Evolutionary conservation across 2,113 vertebrate genomes (phyloP).

Genomic region (Euleptes europaea): DNA sequence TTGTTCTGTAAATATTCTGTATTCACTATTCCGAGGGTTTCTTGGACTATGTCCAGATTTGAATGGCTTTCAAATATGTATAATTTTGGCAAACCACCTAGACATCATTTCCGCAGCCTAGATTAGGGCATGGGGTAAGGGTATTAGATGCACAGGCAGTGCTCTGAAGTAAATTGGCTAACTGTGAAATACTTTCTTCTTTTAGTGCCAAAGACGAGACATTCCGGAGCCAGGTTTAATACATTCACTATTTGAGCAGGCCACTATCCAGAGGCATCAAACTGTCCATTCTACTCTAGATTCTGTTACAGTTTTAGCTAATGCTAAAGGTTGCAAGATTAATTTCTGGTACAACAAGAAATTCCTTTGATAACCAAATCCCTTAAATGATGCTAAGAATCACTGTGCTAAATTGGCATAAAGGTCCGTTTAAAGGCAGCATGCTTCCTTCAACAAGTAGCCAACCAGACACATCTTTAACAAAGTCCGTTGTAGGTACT

Average conservation of each 20-base stretch:
- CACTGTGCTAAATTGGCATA: background rate
- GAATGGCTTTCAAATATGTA: conserved; percentile 30
- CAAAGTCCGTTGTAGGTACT: too few relatives aligned
- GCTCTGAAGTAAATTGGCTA: conserved; percentile 30
- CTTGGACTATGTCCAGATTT: conserved; percentile 27
- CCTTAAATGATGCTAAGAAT: background rate
- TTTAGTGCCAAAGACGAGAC: conserved; percentile 16
- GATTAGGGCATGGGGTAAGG: conserved; percentile 2
- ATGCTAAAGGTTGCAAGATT: background rate
- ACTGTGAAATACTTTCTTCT: background rate
- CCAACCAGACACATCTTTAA: background rate
- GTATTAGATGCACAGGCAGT: conserved; percentile 29
- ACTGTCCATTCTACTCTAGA: background rate
- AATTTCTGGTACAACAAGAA: background rate
- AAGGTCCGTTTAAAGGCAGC: background rate
- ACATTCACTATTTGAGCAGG: background rate
- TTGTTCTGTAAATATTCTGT: conserved; percentile 12
- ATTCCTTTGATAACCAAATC: background rate
- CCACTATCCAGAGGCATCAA: conserved; percentile 5
- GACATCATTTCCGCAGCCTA: background rate
- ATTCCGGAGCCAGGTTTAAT: conserved; percentile 34
- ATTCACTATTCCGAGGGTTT: background rate
- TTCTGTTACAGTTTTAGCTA: background rate
- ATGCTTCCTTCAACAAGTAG: background rate
- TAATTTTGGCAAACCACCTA: conserved; percentile 18